Percentiles rank a stretch among this genome's conserved stretches.
Evolutionary conservation across 1,140 invertebrate genomes (phyloP).

Genomic region (Diachasmimorpha longicaudata): DNA sequence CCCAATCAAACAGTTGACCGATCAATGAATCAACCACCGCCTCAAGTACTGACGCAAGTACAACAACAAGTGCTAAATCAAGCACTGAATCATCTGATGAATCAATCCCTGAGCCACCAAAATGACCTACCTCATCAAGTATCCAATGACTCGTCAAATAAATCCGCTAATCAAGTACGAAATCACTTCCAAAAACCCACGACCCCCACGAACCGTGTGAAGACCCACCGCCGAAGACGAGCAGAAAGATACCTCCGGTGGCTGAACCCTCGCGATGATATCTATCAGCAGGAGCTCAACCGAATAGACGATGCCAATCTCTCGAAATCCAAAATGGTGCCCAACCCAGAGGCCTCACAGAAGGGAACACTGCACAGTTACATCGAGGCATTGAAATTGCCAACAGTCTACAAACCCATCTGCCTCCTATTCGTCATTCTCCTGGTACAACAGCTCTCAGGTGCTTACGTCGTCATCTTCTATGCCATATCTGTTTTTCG

Average conservation of each 20-base stretch:
- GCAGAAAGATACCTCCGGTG: conserved; percentile 54
- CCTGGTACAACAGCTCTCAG: conserved; percentile 67
- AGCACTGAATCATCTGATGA: too few relatives aligned
- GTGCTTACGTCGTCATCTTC: conserved; percentile 72
- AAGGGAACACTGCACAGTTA: not conserved
- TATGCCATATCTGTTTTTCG: conserved; percentile 70
- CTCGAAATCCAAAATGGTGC: conserved; percentile 6
- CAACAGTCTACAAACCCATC: conserved; percentile 62
- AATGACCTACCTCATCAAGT: too few relatives aligned
- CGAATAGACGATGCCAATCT: conserved; percentile 41
- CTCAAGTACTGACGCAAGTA: too few relatives aligned
- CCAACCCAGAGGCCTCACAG: not conserved
- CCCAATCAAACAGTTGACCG: too few relatives aligned
- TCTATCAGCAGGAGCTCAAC: conserved; percentile 52
- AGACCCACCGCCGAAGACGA: conserved; percentile 24
- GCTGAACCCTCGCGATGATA: conserved; percentile 54
- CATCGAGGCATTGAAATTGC: conserved; percentile 23
- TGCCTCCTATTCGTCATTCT: conserved; percentile 62
- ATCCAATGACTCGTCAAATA: too few relatives aligned
- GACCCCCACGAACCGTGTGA: not conserved
- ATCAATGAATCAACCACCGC: too few relatives aligned
- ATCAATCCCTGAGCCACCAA: too few relatives aligned
- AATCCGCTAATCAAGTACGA: too few relatives aligned
- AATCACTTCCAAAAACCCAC: not conserved
- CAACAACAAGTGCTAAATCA: too few relatives aligned